These are phyloP conservation scores for Cyanoderma ruficeps DNA, from an alignment of 2,113 vertebrate genomes.

Conservation along the genomic window DNA sequence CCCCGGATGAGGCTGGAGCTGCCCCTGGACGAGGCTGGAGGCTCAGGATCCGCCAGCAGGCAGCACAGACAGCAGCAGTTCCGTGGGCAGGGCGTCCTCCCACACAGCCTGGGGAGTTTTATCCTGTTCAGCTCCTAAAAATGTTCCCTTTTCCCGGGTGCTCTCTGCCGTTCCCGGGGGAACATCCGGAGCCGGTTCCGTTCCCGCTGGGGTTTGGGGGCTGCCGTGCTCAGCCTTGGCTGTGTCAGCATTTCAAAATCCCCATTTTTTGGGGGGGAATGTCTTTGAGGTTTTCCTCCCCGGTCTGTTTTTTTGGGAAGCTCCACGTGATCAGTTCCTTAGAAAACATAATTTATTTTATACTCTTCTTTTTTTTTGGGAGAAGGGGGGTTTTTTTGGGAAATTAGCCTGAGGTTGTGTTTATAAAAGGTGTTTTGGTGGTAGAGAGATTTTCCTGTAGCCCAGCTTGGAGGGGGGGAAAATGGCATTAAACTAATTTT, in stretches of 20 bases:
- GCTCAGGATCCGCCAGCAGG: rapidly evolving
- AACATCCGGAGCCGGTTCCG: rapidly evolving
- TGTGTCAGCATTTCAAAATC: not conserved
- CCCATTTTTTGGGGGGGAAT: not conserved
- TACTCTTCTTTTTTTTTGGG: not conserved
- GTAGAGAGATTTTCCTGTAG: constrained; percentile 32
- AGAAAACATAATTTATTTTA: constrained; percentile 43
- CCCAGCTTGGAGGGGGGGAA: not conserved
- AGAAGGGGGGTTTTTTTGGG: not conserved
- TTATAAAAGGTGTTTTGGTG: not conserved
- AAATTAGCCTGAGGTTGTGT: not conserved
- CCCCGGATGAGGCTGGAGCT: not conserved
- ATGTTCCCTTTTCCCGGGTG: not conserved
- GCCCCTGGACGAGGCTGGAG: not conserved
- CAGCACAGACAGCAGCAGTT: not conserved
- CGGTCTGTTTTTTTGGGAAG: no score
- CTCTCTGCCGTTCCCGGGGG: not conserved
- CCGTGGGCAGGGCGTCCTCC: not conserved
- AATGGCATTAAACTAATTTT: constrained; percentile 29
- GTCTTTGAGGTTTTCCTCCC: no score
- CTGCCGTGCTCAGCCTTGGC: not conserved
- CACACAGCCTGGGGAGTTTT: rapidly evolving
- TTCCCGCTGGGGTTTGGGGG: not conserved
- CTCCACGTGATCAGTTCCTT: not conserved
- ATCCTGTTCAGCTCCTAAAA: not conserved